Percentiles rank a stretch among this genome's conserved stretches.
These are phyloP conservation scores for Lipophrys pholis DNA, from an alignment of 2,113 vertebrate species.

Conservation along the genomic window DNA sequence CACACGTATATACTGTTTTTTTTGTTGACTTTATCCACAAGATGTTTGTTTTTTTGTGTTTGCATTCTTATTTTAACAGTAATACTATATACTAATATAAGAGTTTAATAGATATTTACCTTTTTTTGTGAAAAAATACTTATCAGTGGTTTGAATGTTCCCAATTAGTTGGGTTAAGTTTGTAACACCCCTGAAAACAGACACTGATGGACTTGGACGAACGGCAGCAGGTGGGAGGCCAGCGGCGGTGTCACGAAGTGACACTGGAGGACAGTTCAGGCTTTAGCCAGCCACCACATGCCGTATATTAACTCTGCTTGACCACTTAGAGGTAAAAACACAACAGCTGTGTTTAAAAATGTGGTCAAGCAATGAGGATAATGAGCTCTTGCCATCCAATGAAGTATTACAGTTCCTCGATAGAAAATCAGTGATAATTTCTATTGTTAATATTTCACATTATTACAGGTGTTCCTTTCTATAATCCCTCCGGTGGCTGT, in stretches of 20 bases:
- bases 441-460: neutral
- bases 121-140: no score
- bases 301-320: slow-evolving; percentile 9
- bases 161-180: slow-evolving; percentile 7
- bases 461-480: neutral
- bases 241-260: slow-evolving; percentile 34
- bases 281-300: slow-evolving; percentile 23
- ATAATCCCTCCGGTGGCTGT: neutral
- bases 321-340: slow-evolving; percentile 1
- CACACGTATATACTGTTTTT: no score
- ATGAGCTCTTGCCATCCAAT: neutral
- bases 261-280: slow-evolving; percentile 47
- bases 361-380: neutral
- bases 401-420: neutral
- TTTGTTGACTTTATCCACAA: no score
- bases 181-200: slow-evolving; percentile 75
- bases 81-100: no score
- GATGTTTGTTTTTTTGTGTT: no score
- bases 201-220: slow-evolving; percentile 80
- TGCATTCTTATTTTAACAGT: no score
- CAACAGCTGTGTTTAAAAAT: neutral
- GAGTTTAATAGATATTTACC: no score
- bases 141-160: neutral
- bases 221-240: slow-evolving; percentile 83
- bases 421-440: neutral